These are phyloP conservation scores for Zoanthus sociatus DNA, from an alignment of 92 coral and sea anemone species.

Conservation along the genomic window DNA sequence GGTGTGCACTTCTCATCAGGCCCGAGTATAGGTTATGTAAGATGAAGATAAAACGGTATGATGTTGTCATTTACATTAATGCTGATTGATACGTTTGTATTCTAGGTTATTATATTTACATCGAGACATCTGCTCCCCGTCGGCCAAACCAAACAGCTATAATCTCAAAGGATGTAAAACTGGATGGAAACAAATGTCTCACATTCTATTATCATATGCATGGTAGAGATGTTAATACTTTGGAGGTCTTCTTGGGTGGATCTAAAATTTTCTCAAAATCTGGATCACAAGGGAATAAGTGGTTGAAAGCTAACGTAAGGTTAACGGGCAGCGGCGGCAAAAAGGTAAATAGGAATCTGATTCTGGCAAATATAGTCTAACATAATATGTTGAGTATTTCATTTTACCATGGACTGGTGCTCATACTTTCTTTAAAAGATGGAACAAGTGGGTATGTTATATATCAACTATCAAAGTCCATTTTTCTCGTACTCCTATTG, in stretches of 20 bases:
- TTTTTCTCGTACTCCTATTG: no score
- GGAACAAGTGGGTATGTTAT: no score
- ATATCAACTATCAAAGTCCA: no score
- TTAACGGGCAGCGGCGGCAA: neutral
- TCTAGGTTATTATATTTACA: constrained; percentile 13
- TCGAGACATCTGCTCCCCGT: constrained; percentile 7
- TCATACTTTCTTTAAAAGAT: no score
- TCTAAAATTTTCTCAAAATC: neutral
- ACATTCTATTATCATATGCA: constrained; percentile 9
- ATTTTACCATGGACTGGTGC: no score
- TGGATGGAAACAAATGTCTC: constrained; percentile 15
- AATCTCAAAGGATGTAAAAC: neutral
- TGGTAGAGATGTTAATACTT: neutral
- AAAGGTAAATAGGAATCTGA: neutral
- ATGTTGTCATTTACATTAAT: no score
- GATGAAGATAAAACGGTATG: no score
- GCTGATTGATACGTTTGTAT: neutral
- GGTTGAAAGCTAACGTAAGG: neutral
- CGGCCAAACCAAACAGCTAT: neutral
- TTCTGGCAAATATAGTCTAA: no score
- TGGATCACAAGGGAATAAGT: neutral
- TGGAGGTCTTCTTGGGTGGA: constrained; percentile 1
- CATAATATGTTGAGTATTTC: no score
- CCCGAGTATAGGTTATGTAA: no score
- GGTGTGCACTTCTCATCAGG: no score